phyloP scores from a whole-genome alignment of 2,888 invertebrate genomes.

The Listrodromus nycthemerus region DNA sequence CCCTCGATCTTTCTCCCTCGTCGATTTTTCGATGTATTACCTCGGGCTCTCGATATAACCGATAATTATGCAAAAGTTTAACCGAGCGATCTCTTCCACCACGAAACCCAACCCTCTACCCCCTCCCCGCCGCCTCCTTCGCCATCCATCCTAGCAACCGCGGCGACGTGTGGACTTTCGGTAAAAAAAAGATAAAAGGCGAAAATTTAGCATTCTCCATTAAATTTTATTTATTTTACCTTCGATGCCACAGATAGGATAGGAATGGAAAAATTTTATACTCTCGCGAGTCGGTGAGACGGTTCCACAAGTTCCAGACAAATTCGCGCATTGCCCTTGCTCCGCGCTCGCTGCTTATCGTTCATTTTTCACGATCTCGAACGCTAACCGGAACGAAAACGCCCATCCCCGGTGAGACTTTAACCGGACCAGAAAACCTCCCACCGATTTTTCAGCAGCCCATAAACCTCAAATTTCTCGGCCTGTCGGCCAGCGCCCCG shows the following conservation, averaged over 20 bases:
- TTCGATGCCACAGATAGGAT: neutral
- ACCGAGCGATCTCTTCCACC: slow-evolving; percentile 37
- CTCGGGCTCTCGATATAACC: slow-evolving; percentile 64
- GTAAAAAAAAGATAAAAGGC: neutral
- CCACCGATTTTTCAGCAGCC: slow-evolving; percentile 77
- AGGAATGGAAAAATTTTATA: neutral
- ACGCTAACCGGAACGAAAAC: slow-evolving; percentile 7
- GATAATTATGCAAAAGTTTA: slow-evolving; percentile 82
- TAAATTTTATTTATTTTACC: neutral
- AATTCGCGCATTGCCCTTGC: slow-evolving; percentile 42
- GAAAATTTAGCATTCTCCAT: neutral
- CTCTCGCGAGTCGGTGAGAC: neutral
- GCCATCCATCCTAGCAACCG: neutral
- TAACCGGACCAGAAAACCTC: slow-evolving; percentile 66
- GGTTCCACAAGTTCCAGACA: slow-evolving; percentile 29
- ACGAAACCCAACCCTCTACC: neutral
- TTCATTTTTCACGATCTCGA: slow-evolving; percentile 76
- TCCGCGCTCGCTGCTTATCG: slow-evolving; percentile 68
- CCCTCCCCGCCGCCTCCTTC: neutral
- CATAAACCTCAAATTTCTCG: slow-evolving; percentile 80
- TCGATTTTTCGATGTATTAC: slow-evolving; percentile 58
- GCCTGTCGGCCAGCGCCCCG: slow-evolving; percentile 67
- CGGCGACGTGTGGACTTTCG: neutral
- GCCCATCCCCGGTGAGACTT: slow-evolving; percentile 17
- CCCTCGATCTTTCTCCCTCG: slow-evolving; percentile 53